Evolutionary conservation across 2,888 invertebrate species (phyloP).

Genomic region (Hydraecia micacea): DNA sequence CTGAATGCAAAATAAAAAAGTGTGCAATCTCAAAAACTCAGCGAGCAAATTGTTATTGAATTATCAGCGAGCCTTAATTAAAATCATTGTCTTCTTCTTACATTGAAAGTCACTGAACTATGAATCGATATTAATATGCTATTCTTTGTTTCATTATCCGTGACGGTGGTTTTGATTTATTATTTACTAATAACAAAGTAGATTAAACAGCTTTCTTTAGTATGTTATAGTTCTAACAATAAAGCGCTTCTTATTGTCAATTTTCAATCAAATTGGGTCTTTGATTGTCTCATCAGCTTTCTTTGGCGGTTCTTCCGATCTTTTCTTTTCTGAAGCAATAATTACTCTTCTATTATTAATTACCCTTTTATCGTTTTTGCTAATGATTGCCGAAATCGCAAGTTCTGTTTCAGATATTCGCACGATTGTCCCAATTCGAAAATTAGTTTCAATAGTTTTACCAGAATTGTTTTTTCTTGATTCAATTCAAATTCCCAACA

Average conservation of each 20-base stretch:
- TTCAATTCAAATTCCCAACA: constrained; percentile 68
- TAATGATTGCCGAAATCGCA: constrained; percentile 39
- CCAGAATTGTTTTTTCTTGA: constrained; percentile 76
- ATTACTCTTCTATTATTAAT: constrained; percentile 42
- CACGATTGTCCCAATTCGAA: constrained; percentile 74
- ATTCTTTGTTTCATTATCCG: constrained; percentile 56
- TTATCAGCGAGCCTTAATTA: constrained; percentile 54
- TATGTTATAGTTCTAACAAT: constrained; percentile 44
- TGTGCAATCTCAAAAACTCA: constrained; percentile 30
- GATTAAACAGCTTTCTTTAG: constrained; percentile 61
- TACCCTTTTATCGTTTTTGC: constrained; percentile 21
- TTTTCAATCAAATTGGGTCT: constrained; percentile 40
- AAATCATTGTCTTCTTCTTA: constrained; percentile 59
- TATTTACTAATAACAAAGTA: constrained; percentile 58
- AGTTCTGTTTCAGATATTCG: constrained; percentile 67
- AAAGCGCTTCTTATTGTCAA: constrained; percentile 37
- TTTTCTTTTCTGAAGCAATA: constrained; percentile 15
- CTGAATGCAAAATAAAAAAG: constrained; percentile 40
- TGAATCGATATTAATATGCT: constrained; percentile 60
- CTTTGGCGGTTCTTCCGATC: constrained; percentile 13
- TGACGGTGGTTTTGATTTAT: constrained; percentile 62
- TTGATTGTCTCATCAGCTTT: constrained; percentile 47
- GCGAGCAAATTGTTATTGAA: constrained; percentile 43
- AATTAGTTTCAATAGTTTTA: constrained; percentile 66
- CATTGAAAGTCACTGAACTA: constrained; percentile 59